Evolutionary conservation across 1,140 invertebrate genomes (phyloP), one percentile per base, ranked within the genome.

Genomic region (Meloidogyne floridensis): DNA sequence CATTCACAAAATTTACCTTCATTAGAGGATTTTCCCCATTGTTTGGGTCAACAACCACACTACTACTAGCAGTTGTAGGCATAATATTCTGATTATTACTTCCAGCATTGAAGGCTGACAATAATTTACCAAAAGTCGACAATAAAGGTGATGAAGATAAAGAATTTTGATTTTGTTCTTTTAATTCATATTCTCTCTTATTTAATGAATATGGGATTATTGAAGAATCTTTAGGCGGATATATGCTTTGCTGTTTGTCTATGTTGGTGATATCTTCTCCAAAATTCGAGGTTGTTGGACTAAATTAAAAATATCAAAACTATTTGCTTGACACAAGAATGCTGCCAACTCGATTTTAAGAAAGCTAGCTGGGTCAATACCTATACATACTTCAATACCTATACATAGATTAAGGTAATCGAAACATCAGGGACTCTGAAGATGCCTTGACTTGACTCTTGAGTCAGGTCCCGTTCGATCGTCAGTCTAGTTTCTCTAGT

Each of bases 71-170:
- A 43, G 75, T 56, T 7, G 47, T 59, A 13, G 73, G 73, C 73
- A 51, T 77, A 42, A 54, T 47, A 15, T 15, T 9, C 0, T 54
- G 15, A 20, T 56, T 20, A 56, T 18, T 47, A 13, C 4, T 47
- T 18, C 77, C 77, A n/a, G 65, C 43, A 42, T 72, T 72, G 10
- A 79, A 79, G 11, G 77, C 54, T 1, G 77, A 79, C 9, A 79
- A 51, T 72, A 79, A 47, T 72, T 79, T 79, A 72, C 65, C 72
- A 72, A 79, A 79, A 8, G 77, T 72, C 11, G 47, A 69, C 8
- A 79, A 65, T 65, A 65, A 18, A 65, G 59, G 59, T 65, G 59
- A 65, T 7, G 15, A n/a, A n/a, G 59, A 65, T n/a, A 65, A 18
- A 18, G 59, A n/a, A n/a, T 65, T 18, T 65, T 65, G 15, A n/a